Evolutionary conservation across 2,113 vertebrate genomes (phyloP).

Genomic region (Poeciliopsis occidentalis): DNA sequence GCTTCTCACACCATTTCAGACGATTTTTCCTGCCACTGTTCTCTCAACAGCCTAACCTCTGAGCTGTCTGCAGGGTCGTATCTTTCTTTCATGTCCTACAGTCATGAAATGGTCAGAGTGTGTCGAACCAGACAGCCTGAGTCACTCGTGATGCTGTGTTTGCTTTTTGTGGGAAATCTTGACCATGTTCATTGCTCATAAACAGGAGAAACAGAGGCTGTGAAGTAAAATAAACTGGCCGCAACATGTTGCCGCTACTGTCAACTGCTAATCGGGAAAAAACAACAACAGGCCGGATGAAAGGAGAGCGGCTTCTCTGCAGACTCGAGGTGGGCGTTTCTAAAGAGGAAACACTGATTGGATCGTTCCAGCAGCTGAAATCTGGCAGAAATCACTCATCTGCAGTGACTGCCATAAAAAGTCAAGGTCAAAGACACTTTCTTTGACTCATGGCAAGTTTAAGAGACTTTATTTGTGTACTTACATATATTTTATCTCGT

Average conservation of each 20-base stretch:
- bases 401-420: no score
- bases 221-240: slow-evolving; percentile 73
- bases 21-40: slow-evolving; percentile 14
- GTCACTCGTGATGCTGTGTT: slow-evolving; percentile 66
- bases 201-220: slow-evolving; percentile 62
- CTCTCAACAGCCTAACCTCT: slow-evolving; percentile 16
- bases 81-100: slow-evolving; percentile 46
- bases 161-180: slow-evolving; percentile 67
- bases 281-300: slow-evolving; percentile 65
- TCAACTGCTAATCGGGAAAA: slow-evolving; percentile 54
- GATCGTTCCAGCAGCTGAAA: no score
- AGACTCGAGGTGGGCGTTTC: no score
- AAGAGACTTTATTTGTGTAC: no score
- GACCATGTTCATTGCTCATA: slow-evolving; percentile 70
- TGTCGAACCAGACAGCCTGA: slow-evolving; percentile 67
- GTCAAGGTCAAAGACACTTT: no score
- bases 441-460: no score
- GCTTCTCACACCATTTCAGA: slow-evolving; percentile 30
- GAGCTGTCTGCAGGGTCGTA: slow-evolving; percentile 26
- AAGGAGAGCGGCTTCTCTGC: background rate
- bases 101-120: slow-evolving; percentile 64
- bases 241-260: slow-evolving; percentile 66
- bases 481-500: no score
- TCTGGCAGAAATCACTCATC: no score
- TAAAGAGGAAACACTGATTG: no score